Conservation (phyloP, 2,113 vertebrate species). For the Hyperopisus bebe region DNA sequence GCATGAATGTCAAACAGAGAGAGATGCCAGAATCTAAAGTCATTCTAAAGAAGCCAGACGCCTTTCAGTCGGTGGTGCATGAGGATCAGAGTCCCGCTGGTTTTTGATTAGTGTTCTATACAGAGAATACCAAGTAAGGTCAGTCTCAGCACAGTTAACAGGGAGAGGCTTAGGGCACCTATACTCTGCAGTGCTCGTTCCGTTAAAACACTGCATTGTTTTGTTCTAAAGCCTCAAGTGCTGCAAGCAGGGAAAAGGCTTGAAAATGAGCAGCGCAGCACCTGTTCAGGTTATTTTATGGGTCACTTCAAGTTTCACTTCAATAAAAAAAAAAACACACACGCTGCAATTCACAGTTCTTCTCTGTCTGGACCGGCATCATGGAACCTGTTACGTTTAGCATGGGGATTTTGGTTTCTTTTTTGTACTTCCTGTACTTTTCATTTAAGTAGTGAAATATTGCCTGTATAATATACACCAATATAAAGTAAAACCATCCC, state of each 20-base stretch:
- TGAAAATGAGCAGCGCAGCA: neutral
- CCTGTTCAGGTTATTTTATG: neutral
- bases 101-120: neutral
- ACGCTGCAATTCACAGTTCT: neutral
- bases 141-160: neutral
- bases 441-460: neutral
- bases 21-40: neutral
- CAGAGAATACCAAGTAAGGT: neutral
- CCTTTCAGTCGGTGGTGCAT: neutral
- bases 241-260: neutral
- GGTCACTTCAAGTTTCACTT: neutral
- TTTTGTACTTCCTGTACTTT: neutral
- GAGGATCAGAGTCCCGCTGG: neutral
- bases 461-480: neutral
- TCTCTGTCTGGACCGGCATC: neutral
- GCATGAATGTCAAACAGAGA: neutral
- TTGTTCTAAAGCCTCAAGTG: neutral
- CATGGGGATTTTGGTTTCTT: neutral
- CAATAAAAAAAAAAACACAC: neutral
- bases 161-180: neutral
- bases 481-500: neutral
- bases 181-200: neutral
- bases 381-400: neutral
- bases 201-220: neutral
- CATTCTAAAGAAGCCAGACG: neutral